Percentiles rank a stretch among this genome's conserved stretches.
Conservation (phyloP, 2,888 invertebrate genomes). For the Azorinus chamasolen region DNA sequence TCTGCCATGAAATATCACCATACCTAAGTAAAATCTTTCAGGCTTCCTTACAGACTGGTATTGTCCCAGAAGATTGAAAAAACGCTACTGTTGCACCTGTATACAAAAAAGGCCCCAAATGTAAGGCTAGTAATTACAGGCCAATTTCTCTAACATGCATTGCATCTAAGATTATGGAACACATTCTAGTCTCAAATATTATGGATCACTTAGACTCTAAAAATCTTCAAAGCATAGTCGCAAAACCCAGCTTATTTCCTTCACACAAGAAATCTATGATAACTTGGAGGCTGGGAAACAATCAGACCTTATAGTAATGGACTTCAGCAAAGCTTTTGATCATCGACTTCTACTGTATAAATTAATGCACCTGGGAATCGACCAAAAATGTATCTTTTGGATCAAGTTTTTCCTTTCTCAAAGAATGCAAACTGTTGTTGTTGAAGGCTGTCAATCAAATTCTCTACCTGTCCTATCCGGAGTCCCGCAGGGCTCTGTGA, state of each 20-base stretch:
- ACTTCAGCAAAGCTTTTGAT: too few species aligned
- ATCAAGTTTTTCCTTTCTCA: too few species aligned
- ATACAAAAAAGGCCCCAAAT: slow-evolving; percentile 5
- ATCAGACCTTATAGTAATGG: too few species aligned
- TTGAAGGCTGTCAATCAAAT: not conserved
- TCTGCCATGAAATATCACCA: not conserved
- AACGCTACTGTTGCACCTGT: slow-evolving; percentile 1
- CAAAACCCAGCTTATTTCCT: slow-evolving; percentile 32
- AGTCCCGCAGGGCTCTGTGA: too few species aligned
- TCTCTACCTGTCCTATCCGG: too few species aligned
- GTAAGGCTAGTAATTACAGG: too few species aligned
- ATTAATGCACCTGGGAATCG: slow-evolving; percentile 16
- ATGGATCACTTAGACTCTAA: not conserved
- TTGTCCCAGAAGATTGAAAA: slow-evolving; percentile 4
- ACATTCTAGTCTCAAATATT: too few species aligned
- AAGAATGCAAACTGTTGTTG: not conserved
- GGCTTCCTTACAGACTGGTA: not conserved
- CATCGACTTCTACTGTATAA: too few species aligned
- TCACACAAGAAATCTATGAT: slow-evolving; percentile 36
- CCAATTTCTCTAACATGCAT: too few species aligned
- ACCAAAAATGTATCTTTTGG: too few species aligned
- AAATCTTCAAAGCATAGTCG: slow-evolving; percentile 30
- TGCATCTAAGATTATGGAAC: too few species aligned
- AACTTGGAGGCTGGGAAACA: too few species aligned
- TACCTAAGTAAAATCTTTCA: not conserved